Percentiles rank a stretch among this genome's conserved stretches.
phyloP scores from a whole-genome alignment of 2,113 vertebrate species.

The Centropus unirufus region DNA sequence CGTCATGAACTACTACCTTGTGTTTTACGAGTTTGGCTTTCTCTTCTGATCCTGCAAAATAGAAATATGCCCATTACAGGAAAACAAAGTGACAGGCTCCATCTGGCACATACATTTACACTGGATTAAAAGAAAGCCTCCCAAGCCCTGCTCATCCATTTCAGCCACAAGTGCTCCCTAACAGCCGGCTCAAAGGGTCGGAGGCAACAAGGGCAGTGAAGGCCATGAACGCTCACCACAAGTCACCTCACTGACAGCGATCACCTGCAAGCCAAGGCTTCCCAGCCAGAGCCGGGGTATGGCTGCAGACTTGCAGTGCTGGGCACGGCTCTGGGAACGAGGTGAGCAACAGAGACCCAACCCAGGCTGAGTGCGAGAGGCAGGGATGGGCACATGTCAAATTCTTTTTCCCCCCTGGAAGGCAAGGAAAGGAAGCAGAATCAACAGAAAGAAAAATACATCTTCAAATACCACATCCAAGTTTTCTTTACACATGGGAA shows the following conservation, averaged over 20 bases:
- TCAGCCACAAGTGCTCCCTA: not conserved
- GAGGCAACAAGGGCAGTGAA: too few relatives aligned
- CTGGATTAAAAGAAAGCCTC: not conserved
- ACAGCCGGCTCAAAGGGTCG: not conserved
- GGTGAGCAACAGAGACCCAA: not conserved
- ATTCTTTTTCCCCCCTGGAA: not conserved
- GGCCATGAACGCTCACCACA: not conserved
- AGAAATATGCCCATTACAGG: not conserved
- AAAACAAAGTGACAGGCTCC: not conserved
- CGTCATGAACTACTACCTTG: not conserved
- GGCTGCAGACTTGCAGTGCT: too few relatives aligned
- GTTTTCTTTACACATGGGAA: not conserved
- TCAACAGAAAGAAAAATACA: not conserved
- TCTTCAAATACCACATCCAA: not conserved
- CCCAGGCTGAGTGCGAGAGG: not conserved
- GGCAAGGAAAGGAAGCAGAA: not conserved
- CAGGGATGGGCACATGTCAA: not conserved
- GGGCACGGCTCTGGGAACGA: not conserved
- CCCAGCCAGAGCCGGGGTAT: not conserved
- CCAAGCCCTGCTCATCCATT: not conserved
- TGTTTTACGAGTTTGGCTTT: not conserved
- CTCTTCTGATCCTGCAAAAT: conserved; percentile 19
- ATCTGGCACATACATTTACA: not conserved
- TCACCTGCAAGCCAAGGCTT: not conserved
- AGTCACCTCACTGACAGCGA: not conserved